Evolutionary conservation across 2,888 invertebrate species (phyloP).

Genomic region (Dicroscelio sp.): DNA sequence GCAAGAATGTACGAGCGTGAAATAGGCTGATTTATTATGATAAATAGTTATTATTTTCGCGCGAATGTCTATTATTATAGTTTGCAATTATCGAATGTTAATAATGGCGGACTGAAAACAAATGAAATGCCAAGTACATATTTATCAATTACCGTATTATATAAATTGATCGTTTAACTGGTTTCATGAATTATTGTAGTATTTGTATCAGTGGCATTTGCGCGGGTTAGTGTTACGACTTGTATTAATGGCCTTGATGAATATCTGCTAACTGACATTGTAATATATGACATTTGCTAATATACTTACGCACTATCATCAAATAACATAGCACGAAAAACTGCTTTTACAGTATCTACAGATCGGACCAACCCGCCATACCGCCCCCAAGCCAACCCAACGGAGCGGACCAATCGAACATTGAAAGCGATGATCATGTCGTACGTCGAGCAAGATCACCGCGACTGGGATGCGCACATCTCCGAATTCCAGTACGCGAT

Average conservation of each 20-base stretch:
- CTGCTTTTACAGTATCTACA: too few relatives aligned
- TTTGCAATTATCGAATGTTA: too few relatives aligned
- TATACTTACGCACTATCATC: slow-evolving; percentile 49
- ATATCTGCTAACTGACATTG: slow-evolving; percentile 74
- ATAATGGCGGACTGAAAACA: too few relatives aligned
- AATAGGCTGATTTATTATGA: too few relatives aligned
- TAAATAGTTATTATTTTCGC: too few relatives aligned
- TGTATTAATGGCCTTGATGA: slow-evolving; percentile 75
- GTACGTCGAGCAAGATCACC: background rate
- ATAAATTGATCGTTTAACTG: slow-evolving; percentile 55
- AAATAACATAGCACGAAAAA: slow-evolving; percentile 5
- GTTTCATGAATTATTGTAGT: slow-evolving; percentile 65
- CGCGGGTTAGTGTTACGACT: slow-evolving; percentile 67
- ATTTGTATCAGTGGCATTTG: slow-evolving; percentile 72
- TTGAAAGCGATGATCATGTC: background rate
- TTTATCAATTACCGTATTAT: slow-evolving; percentile 54
- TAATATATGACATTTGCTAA: slow-evolving; percentile 70
- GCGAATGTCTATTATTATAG: too few relatives aligned
- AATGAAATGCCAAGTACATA: background rate
- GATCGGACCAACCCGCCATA: background rate
- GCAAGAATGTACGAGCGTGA: too few relatives aligned
- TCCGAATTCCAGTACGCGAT: slow-evolving; percentile 10
- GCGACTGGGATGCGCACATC: background rate
- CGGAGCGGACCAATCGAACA: background rate
- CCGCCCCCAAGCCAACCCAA: background rate